These are phyloP conservation scores for Matsumurasca onukii DNA, from an alignment of 1,140 invertebrate species.

Conservation along the genomic window DNA sequence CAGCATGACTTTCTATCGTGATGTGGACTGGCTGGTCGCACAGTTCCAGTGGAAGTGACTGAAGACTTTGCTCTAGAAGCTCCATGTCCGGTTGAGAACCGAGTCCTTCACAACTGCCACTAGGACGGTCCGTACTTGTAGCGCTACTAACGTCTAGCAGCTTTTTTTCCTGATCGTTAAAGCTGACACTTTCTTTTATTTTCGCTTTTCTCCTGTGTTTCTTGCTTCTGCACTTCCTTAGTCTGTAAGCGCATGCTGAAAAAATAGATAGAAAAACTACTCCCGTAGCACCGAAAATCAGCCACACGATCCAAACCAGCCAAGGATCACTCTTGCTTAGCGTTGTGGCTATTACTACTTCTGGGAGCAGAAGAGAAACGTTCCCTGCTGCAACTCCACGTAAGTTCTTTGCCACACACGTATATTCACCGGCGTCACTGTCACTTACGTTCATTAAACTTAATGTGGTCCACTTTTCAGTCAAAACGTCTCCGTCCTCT, in stretches of 20 bases:
- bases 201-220: conserved; percentile 59
- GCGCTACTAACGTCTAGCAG: conserved; percentile 75
- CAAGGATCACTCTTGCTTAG: conserved; percentile 61
- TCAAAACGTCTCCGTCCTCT: conserved; percentile 41
- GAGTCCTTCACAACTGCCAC: conserved; percentile 46
- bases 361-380: conserved; percentile 68
- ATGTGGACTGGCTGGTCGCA: conserved; percentile 69
- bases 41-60: conserved; percentile 46
- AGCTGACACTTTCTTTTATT: conserved; percentile 71
- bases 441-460: conserved; percentile 73
- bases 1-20: conserved; percentile 68
- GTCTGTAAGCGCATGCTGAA: conserved; percentile 58
- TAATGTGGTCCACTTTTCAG: conserved; percentile 68
- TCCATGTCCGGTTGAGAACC: conserved; percentile 55
- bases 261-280: conserved; percentile 54
- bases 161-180: conserved; percentile 82
- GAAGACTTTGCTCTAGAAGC: conserved; percentile 46
- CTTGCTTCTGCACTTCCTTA: conserved; percentile 48
- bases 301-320: conserved; percentile 57
- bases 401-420: conserved; percentile 73
- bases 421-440: conserved; percentile 76
- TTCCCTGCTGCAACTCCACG: conserved; percentile 69
- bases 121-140: conserved; percentile 67
- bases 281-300: conserved; percentile 53
- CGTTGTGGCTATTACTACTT: conserved; percentile 64